Evolutionary conservation across 2,888 invertebrate species (phyloP).

Genomic region (Pycnomerus fuliginosus): DNA sequence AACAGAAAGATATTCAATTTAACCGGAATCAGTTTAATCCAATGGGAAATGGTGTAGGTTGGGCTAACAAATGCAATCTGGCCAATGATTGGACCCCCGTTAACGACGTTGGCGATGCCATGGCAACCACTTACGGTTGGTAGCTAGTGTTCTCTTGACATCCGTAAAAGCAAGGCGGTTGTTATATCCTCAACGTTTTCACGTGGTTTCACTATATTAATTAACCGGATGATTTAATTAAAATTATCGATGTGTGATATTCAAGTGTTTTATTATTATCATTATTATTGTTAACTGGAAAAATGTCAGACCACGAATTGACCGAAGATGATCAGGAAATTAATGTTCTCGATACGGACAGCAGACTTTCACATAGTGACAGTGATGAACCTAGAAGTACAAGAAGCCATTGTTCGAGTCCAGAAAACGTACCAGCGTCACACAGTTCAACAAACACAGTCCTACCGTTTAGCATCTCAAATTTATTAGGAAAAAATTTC

Average conservation of each 20-base stretch:
- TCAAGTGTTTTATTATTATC: not conserved
- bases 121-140: constrained; percentile 49
- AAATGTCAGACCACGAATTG: constrained; percentile 52
- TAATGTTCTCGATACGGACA: constrained; percentile 66
- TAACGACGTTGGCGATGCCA: constrained; percentile 49
- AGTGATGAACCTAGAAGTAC: constrained; percentile 57
- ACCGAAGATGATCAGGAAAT: constrained; percentile 68
- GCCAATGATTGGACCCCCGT: constrained; percentile 47
- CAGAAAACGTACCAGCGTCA: constrained; percentile 54
- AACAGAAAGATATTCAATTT: constrained; percentile 56
- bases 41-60: constrained; percentile 51
- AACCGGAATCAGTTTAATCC: constrained; percentile 54
- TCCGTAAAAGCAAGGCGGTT: constrained; percentile 35
- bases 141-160: constrained; percentile 45
- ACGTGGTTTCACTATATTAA: not conserved
- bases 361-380: constrained; percentile 62
- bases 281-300: constrained; percentile 4
- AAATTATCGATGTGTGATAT: not conserved
- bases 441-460: constrained; percentile 56
- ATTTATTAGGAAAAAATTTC: constrained; percentile 74
- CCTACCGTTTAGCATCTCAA: constrained; percentile 79
- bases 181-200: constrained; percentile 10
- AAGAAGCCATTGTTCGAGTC: constrained; percentile 49
- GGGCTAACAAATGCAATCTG: constrained; percentile 44
- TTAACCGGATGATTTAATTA: constrained; percentile 4